Evolutionary conservation across 1,140 invertebrate genomes (phyloP), one percentile per base, ranked within the genome.

Genomic region (Bilobella aurantiaca): DNA sequence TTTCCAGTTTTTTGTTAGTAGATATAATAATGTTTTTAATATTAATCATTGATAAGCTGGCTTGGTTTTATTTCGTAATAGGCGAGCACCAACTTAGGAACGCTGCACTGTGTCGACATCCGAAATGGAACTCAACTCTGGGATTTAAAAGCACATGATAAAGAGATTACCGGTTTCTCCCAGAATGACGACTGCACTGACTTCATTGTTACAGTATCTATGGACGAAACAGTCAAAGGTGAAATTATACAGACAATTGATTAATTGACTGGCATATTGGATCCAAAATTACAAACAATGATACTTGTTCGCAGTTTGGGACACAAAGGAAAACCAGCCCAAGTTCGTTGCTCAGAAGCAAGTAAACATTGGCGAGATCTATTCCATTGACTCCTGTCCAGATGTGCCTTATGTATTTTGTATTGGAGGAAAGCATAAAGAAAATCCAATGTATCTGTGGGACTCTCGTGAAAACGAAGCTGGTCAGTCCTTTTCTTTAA

Each of bases 381-480:
- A 88, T 73, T 89, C 89, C 76, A 78, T 90, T 29, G 81, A 83
- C 16, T 76, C 82, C 32, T 90, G 85, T 77, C 90, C 90, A 3
- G 89, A 96, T 74, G 85, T 84, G 74, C 87, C 90, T 12, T 87
- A 88, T 76, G 80, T 87, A 14, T 82, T 93, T 73, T 86, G 86
- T 47, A 78, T 86, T 65, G 92, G 92, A 47, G 92, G 92, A 1
- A 90, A 92, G 74, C 88, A 89, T 71, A 88, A 89, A 72, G 82
- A 85, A 27, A 82, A 88, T 68, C 86, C 86, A 78, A 85, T 91
- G 64, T 85, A 85, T 72, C 81, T 94, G 2, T 84, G 85, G 74
- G 85, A 95, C 78, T 79, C 92, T 31, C 80, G 80, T 28, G 81
- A 83, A 71, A 84, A 83, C 75, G 79, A 85, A 64, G 78, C 82